Evolutionary conservation across 2,113 vertebrate species (phyloP), one percentile per base, ranked within the genome.

Genomic region (Glaucomys volans): DNA sequence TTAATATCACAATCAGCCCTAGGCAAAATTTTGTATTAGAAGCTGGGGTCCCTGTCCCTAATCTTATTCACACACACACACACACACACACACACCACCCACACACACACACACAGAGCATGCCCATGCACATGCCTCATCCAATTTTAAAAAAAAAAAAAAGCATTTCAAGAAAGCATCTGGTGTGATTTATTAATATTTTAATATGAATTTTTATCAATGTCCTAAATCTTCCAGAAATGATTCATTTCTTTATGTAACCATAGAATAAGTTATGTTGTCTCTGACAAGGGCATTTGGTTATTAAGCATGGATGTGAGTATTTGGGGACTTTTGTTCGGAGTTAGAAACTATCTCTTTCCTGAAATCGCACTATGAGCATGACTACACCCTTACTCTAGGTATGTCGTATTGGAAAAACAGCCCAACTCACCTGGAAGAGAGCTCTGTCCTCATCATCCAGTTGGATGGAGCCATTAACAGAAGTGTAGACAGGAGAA

Each of bases 151-250:
- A 54, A 54, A 54, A 14, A 24, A 44, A 40, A 59, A 47, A 50
- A 12, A 67, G 12, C 11, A 57, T 57, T 24, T 57, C 4, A 89
- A 66, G 40, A 77, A 59, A 83, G 12, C 1, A 54, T n/a, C 79
- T 62, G 12, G 40, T 52, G n/a, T 5, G 1, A 84, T 42, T 94
- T 90, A 54, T 80, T 91, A 71, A 62, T 74, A 71, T n/a, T 88
- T 74, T 66, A 44, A 74, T 71, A 71, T 40, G 28, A 93, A 93
- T 71, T 62, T 90, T n/a, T 5, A 80, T 37, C 50, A 47, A 1
- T 50, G 22, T 82, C 52, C 26, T 83, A 93, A 82, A 37, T 67
- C 69, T 75, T 72, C 28, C 42, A 95, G 50, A 95, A 66, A 89
- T 86, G 66, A 50, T 91, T 76, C 54, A 11, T 22, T 82, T 83